Evolutionary conservation across 1,140 invertebrate species (phyloP).

Genomic region (Calycopis cecrops): DNA sequence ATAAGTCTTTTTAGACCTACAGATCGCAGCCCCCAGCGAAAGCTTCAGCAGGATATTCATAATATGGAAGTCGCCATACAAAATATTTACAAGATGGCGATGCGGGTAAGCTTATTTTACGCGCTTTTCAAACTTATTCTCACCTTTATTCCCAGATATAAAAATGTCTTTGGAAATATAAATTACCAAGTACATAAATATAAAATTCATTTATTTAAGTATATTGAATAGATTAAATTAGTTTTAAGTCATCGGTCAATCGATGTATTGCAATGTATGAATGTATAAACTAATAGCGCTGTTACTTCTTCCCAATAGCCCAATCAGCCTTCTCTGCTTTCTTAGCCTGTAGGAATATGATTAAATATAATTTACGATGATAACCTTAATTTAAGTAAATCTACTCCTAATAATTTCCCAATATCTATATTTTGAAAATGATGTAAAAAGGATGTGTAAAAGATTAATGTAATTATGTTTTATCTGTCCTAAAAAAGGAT

Average conservation of each 20-base stretch:
- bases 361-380: conserved; percentile 29
- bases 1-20: conserved; percentile 5
- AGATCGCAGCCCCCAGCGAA: conserved; percentile 16
- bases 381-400: conserved; percentile 12
- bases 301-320: conserved; percentile 82
- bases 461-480: too few relatives aligned
- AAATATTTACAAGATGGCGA: conserved; percentile 27
- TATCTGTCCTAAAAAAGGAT: too few relatives aligned
- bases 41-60: conserved; percentile 28
- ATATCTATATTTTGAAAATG: conserved; percentile 5
- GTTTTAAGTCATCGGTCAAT: conserved; percentile 29
- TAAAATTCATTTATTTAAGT: conserved; percentile 57
- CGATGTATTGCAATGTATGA: conserved; percentile 29
- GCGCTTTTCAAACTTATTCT: conserved; percentile 46
- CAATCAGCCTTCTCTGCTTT: conserved; percentile 88
- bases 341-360: conserved; percentile 80
- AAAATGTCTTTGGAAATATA: conserved; percentile 34
- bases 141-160: conserved; percentile 45
- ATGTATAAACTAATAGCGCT: conserved; percentile 23
- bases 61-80: conserved; percentile 33
- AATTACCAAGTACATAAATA: conserved; percentile 42
- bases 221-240: conserved; percentile 27
- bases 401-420: conserved; percentile 5
- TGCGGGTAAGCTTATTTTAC: conserved; percentile 42
- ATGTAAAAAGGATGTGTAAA: not conserved